Conservation (phyloP, 64 coral and sea anemone genomes). For the Montipora efflorescens region DNA sequence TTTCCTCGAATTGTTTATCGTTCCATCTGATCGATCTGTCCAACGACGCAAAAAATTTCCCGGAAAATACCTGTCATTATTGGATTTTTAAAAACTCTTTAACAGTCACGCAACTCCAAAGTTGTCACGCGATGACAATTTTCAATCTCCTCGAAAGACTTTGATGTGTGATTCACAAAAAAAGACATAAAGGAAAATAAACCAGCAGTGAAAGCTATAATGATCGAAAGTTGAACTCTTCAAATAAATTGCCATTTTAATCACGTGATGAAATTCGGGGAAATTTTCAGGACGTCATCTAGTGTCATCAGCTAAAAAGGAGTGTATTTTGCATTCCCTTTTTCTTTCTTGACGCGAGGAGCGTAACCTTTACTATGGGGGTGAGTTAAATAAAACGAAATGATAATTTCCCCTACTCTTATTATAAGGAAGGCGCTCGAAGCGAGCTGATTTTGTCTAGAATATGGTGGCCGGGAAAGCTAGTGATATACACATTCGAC, state of each 20-base stretch:
- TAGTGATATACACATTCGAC: too few species aligned
- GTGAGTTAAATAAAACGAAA: not conserved
- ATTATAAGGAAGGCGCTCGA: too few species aligned
- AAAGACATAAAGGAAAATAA: not conserved
- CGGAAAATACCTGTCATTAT: not conserved
- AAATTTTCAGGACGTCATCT: not conserved
- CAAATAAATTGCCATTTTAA: not conserved
- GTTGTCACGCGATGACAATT: not conserved
- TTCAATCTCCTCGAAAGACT: not conserved
- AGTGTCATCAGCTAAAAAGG: not conserved
- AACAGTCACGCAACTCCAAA: not conserved
- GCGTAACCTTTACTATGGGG: not conserved
- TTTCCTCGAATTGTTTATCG: not conserved
- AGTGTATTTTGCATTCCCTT: not conserved
- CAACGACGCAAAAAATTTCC: not conserved
- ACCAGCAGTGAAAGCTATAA: not conserved
- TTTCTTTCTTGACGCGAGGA: not conserved
- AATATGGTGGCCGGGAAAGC: too few species aligned
- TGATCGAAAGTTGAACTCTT: too few species aligned
- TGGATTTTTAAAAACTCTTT: too few species aligned
- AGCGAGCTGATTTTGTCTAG: too few species aligned
- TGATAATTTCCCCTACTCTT: too few species aligned
- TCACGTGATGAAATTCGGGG: slow-evolving; percentile 4
- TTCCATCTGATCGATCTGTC: not conserved
- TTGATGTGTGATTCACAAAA: too few species aligned